A percentile compares a stretch with the other conserved stretches of the same genome.
Evolutionary conservation across 2,113 vertebrate species (phyloP).

Genomic region (Ia io): DNA sequence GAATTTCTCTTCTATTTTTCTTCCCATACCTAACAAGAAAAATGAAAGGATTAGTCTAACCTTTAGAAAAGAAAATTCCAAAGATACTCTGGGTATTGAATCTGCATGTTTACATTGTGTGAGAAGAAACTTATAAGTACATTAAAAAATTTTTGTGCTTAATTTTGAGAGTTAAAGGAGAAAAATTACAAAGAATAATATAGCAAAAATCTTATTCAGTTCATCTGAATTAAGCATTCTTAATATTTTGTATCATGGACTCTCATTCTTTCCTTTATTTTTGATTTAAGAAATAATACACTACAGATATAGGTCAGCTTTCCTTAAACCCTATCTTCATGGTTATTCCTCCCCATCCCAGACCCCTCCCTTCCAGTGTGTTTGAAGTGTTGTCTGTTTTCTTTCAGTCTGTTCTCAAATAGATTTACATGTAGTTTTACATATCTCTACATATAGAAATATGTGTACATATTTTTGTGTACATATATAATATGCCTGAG

Average conservation of each 20-base stretch:
- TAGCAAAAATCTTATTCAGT: not conserved
- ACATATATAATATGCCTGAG: not conserved
- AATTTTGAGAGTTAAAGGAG: not conserved
- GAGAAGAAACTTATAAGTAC: not conserved
- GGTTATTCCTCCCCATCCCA: not conserved
- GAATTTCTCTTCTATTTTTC: not conserved
- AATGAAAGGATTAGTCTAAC: not conserved
- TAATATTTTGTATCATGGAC: not conserved
- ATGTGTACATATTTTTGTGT: not conserved
- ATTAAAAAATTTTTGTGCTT: not conserved
- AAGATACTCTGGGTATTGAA: not conserved
- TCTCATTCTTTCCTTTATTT: not conserved
- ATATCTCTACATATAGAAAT: not conserved
- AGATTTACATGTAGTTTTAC: not conserved
- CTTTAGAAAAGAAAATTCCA: not conserved
- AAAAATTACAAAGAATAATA: not conserved
- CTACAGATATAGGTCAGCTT: not conserved
- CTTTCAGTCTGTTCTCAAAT: not conserved
- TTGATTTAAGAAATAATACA: not conserved
- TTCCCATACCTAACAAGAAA: not conserved
- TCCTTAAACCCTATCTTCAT: not conserved
- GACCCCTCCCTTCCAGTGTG: not conserved
- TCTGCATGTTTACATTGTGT: not conserved
- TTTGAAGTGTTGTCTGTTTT: not conserved
- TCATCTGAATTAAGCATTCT: slow-evolving; percentile 21